These are phyloP conservation scores for Polypterus bichir DNA, from an alignment of 2,113 vertebrate genomes.

Conservation along the genomic window DNA sequence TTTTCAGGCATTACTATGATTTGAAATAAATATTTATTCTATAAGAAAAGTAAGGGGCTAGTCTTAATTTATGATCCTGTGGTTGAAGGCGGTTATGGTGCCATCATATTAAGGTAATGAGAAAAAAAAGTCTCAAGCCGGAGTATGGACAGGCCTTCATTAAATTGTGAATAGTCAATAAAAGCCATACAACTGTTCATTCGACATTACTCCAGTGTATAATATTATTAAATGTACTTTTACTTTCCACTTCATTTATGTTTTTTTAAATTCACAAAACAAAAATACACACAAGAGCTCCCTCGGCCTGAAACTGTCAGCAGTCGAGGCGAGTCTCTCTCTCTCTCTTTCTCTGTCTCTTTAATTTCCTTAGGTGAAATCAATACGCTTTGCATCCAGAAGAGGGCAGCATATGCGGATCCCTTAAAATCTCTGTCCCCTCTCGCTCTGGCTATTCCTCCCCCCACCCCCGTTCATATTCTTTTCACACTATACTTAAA, in stretches of 20 bases:
- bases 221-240: too few species aligned
- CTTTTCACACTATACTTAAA: background rate
- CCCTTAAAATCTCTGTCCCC: background rate
- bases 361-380: background rate
- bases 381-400: constrained; percentile 10
- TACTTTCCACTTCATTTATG: background rate
- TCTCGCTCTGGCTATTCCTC: background rate
- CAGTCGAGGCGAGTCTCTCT: background rate
- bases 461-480: background rate
- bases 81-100: too few species aligned
- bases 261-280: constrained; percentile 4
- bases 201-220: too few species aligned
- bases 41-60: too few species aligned
- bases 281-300: background rate
- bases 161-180: too few species aligned
- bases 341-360: background rate
- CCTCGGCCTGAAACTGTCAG: background rate
- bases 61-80: too few species aligned
- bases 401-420: constrained; percentile 16
- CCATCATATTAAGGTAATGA: too few species aligned
- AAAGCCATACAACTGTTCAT: too few species aligned
- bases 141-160: too few species aligned
- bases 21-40: too few species aligned
- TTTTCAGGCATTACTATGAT: too few species aligned
- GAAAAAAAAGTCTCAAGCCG: too few species aligned